Conservation (phyloP, 1,140 invertebrate genomes). For the Brachionus calyciflorus region DNA sequence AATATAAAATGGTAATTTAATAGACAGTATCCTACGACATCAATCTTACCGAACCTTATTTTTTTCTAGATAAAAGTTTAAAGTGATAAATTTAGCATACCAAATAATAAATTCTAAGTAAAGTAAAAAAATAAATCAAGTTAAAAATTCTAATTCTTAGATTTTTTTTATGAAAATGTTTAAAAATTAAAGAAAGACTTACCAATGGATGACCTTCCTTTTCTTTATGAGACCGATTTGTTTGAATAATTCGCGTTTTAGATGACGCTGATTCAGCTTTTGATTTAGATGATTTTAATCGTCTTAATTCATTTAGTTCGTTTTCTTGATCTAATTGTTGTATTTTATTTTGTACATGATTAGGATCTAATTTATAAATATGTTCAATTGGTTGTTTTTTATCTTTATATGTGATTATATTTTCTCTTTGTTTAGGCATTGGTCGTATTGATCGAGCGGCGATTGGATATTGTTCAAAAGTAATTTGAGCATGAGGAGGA, state of each 20-base stretch:
- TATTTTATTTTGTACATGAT: background rate
- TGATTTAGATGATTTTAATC: background rate
- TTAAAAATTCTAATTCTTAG: too few species aligned
- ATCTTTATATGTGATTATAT: conserved; percentile 50
- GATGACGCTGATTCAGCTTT: background rate
- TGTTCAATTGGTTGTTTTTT: conserved; percentile 48
- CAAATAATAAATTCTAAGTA: too few species aligned
- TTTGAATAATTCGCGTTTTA: background rate
- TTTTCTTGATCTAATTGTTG: background rate
- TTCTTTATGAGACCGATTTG: background rate
- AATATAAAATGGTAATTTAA: too few species aligned
- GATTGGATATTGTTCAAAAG: conserved; percentile 58
- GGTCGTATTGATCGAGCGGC: conserved; percentile 49
- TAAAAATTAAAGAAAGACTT: too few species aligned
- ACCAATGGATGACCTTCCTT: background rate
- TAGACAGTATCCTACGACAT: too few species aligned
- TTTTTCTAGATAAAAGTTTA: too few species aligned
- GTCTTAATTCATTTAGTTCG: background rate
- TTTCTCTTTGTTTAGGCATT: conserved; percentile 52
- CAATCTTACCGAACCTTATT: too few species aligned
- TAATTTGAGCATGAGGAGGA: conserved; percentile 57
- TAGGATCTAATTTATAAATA: conserved; percentile 15
- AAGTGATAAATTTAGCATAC: too few species aligned
- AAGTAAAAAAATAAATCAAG: too few species aligned
- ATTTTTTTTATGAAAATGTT: too few species aligned